Evolutionary conservation across 2,888 invertebrate species (phyloP).

Genomic region (Agrypnus murinus): DNA sequence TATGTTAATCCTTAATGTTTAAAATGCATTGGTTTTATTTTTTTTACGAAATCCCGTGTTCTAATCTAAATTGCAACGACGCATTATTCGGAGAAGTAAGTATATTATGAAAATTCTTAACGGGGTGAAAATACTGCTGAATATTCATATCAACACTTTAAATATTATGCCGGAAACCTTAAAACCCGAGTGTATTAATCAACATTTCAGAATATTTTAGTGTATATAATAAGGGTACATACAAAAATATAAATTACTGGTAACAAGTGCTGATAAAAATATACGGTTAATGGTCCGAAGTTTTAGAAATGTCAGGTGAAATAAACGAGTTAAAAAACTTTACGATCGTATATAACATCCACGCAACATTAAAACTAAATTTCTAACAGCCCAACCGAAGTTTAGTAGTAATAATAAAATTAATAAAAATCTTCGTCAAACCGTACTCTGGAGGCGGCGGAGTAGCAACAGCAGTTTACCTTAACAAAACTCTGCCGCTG

Average conservation of each 20-base stretch:
- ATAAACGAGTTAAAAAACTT: background rate
- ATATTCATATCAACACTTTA: conserved; percentile 21
- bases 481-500: background rate
- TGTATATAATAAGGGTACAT: background rate
- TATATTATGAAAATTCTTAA: background rate
- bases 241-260: conserved; percentile 4
- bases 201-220: background rate
- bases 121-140: conserved; percentile 15
- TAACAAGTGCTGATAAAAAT: conserved; percentile 17
- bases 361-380: conserved; percentile 1
- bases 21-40: too few relatives aligned
- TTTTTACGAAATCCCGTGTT: too few relatives aligned
- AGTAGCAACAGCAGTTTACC: conserved; percentile 23
- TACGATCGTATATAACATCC: conserved; percentile 1
- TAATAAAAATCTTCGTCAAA: conserved; percentile 26
- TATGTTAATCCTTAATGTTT: too few relatives aligned
- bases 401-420: conserved; percentile 22
- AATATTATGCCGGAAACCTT: conserved; percentile 10
- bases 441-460: too few relatives aligned
- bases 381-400: background rate
- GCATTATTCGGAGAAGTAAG: conserved; percentile 6
- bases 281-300: conserved; percentile 3
- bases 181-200: conserved; percentile 9
- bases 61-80: background rate
- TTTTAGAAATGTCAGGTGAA: conserved; percentile 7